phyloP scores from a whole-genome alignment of 2,888 invertebrate genomes.

The Microdon myrmicae region DNA sequence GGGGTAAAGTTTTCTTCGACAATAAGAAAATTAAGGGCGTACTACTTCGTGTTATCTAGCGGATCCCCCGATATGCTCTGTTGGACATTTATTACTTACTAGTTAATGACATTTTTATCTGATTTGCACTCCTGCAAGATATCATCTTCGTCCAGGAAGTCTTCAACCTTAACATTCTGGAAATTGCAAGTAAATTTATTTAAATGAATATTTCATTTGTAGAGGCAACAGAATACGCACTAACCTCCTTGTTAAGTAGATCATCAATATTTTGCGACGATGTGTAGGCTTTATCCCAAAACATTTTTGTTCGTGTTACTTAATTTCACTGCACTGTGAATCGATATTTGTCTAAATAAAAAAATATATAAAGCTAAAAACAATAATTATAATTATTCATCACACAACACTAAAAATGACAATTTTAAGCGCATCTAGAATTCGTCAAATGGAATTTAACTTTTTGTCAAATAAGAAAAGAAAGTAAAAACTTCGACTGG shows the following conservation, averaged over 20 bases:
- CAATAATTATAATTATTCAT: too few relatives aligned
- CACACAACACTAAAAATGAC: too few relatives aligned
- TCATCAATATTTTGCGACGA: slow-evolving; percentile 67
- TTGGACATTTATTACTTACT: slow-evolving; percentile 75
- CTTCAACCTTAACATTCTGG: slow-evolving; percentile 89
- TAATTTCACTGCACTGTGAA: slow-evolving; percentile 11
- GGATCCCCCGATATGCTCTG: too few relatives aligned
- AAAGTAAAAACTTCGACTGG: too few relatives aligned
- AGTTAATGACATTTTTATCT: slow-evolving; percentile 90
- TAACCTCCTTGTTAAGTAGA: slow-evolving; percentile 66
- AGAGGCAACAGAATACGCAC: slow-evolving; percentile 25
- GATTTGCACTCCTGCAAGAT: slow-evolving; percentile 95
- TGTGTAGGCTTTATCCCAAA: slow-evolving; percentile 67
- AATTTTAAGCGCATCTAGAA: too few relatives aligned
- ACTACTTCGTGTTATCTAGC: too few relatives aligned
- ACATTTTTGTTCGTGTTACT: too few relatives aligned
- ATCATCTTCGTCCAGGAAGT: slow-evolving; percentile 93
- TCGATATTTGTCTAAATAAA: slow-evolving; percentile 15
- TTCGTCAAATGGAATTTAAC: too few relatives aligned
- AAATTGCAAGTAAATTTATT: slow-evolving; percentile 54
- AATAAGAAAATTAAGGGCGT: too few relatives aligned
- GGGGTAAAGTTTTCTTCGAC: too few relatives aligned
- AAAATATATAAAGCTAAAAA: too few relatives aligned
- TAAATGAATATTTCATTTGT: not conserved
- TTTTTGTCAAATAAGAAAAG: too few relatives aligned